Conservation (phyloP, 2,888 invertebrate genomes). For the Nebria brevicollis region DNA sequence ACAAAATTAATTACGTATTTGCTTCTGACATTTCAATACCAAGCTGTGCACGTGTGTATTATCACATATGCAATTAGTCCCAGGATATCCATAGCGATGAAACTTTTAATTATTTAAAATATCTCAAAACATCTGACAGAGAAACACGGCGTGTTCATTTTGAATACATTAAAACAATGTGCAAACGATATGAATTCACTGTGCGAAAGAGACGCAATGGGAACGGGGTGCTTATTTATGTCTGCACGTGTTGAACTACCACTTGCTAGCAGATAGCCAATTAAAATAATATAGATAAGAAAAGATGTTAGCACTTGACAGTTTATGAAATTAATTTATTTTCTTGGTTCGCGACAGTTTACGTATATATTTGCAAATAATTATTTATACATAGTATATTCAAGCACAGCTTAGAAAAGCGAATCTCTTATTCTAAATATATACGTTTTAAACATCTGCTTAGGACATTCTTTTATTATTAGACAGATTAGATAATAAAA, state of each 20-base stretch:
- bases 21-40: background rate
- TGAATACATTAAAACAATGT: slow-evolving; percentile 30
- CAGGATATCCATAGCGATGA: background rate
- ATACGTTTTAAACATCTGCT: no score
- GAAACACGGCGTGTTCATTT: slow-evolving; percentile 23
- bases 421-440: no score
- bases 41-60: background rate
- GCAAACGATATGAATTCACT: slow-evolving; percentile 18
- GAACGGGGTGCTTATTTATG: slow-evolving; percentile 22
- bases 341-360: background rate
- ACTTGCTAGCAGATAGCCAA: background rate
- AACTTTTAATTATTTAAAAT: slow-evolving; percentile 28
- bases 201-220: slow-evolving; percentile 17
- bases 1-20: no score
- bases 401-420: background rate
- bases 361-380: background rate
- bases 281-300: slow-evolving; percentile 16
- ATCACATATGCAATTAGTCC: background rate
- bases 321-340: slow-evolving; percentile 20
- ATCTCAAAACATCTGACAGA: slow-evolving; percentile 1
- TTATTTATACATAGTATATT: background rate
- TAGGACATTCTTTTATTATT: no score
- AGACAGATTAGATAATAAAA: no score
- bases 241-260: background rate
- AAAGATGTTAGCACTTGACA: slow-evolving; percentile 2